These are phyloP conservation scores for Microplitis demolitor DNA, from an alignment of 1,140 invertebrate species.

Conservation along the genomic window DNA sequence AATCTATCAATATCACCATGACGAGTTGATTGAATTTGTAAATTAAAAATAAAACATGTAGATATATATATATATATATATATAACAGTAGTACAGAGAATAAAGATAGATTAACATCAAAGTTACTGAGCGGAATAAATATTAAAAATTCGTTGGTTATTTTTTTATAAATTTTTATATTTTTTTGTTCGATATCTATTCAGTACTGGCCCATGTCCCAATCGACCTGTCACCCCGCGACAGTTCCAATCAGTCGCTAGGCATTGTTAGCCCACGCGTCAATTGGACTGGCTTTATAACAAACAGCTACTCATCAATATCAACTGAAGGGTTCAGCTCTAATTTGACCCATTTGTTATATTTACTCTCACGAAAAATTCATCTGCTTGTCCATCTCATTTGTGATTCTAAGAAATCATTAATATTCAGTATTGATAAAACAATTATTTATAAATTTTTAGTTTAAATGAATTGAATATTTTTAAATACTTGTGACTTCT, in stretches of 20 bases:
- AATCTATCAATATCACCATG: neutral
- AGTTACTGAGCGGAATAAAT: neutral
- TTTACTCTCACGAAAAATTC: neutral
- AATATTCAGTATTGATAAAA: neutral
- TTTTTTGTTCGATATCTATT: neutral
- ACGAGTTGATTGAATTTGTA: neutral
- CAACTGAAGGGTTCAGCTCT: neutral
- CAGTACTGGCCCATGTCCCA: constrained; percentile 4
- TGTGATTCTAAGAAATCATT: neutral
- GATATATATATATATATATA: too few species aligned
- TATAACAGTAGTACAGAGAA: neutral
- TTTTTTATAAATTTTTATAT: neutral
- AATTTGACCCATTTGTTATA: constrained; percentile 3
- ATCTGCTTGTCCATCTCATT: neutral
- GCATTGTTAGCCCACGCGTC: constrained; percentile 30
- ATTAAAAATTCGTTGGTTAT: neutral
- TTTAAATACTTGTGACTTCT: too few species aligned
- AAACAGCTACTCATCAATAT: constrained; percentile 8
- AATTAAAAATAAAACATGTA: neutral
- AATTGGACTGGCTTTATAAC: constrained; percentile 10
- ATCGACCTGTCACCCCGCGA: constrained; percentile 27
- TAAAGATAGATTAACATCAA: neutral
- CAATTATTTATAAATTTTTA: too few species aligned
- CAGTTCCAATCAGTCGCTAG: constrained; percentile 25
- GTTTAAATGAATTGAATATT: too few species aligned